A percentile compares a stretch with the other conserved stretches of the same genome.
These are phyloP conservation scores for Malthinus flaveolus DNA, from an alignment of 2,888 invertebrate species.

Conservation along the genomic window DNA sequence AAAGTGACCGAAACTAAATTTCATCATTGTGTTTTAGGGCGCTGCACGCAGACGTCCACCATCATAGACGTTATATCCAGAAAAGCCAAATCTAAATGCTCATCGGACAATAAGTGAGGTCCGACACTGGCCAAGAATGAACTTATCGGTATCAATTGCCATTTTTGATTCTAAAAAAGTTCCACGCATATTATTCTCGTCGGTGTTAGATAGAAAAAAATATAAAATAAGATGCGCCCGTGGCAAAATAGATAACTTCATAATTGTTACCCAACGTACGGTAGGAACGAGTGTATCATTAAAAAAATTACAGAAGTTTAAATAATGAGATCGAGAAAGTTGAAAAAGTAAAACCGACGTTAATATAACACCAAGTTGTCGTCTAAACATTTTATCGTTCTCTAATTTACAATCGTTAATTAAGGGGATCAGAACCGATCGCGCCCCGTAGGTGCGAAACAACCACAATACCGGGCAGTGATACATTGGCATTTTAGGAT, in stretches of 20 bases:
- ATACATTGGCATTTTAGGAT: conserved; percentile 54
- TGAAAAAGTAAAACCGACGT: conserved; percentile 25
- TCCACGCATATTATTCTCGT: neutral
- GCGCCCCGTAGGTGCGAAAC: conserved; percentile 51
- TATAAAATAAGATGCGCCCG: conserved; percentile 22
- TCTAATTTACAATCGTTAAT: conserved; percentile 54
- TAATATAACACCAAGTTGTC: conserved; percentile 41
- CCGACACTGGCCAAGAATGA: no score
- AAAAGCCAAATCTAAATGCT: no score
- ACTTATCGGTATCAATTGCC: no score
- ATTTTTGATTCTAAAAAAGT: neutral
- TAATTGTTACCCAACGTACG: conserved; percentile 35
- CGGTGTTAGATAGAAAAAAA: conserved; percentile 7
- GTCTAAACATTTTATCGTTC: conserved; percentile 45
- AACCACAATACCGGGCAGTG: conserved; percentile 42
- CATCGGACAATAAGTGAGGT: no score
- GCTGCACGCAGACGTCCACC: no score
- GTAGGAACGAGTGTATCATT: conserved; percentile 33
- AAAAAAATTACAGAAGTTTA: conserved; percentile 24
- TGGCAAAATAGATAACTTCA: conserved; percentile 32
- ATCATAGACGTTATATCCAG: no score
- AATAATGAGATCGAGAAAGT: conserved; percentile 8
- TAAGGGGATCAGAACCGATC: conserved; percentile 50
- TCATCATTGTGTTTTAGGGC: no score
- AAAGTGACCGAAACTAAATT: no score